Percentiles rank a stretch among this genome's conserved stretches.
Conservation (phyloP, 2,888 invertebrate species). For the Amiota minor region DNA sequence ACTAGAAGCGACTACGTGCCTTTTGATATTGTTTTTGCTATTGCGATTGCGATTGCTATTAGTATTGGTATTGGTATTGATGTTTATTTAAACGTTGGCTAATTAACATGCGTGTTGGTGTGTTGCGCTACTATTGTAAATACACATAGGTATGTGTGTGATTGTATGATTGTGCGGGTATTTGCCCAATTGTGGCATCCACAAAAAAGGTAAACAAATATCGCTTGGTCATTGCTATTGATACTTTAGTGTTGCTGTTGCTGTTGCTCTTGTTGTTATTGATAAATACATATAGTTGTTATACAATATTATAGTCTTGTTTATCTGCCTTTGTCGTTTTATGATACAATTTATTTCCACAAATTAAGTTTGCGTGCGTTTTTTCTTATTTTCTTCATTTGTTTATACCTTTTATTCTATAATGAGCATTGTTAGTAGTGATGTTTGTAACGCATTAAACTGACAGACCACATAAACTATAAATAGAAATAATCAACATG, state of each 20-base stretch:
- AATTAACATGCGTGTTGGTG: slow-evolving; percentile 7
- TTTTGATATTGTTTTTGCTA: not conserved
- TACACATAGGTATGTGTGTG: not conserved
- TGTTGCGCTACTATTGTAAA: too few relatives aligned
- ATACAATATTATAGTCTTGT: not conserved
- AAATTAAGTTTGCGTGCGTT: slow-evolving; percentile 1
- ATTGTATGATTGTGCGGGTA: not conserved
- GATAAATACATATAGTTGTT: not conserved
- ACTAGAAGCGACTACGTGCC: slow-evolving; percentile 2
- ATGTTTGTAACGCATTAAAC: too few relatives aligned
- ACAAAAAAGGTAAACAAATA: not conserved
- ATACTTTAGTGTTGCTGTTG: not conserved
- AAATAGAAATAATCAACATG: too few relatives aligned
- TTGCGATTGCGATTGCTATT: not conserved
- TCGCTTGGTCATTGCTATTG: too few relatives aligned
- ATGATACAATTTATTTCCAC: not conserved
- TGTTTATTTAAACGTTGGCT: slow-evolving; percentile 13
- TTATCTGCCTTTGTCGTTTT: not conserved
- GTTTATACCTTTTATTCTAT: too few relatives aligned
- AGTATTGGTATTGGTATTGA: not conserved
- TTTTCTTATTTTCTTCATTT: not conserved
- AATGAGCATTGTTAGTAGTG: too few relatives aligned
- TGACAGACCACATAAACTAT: too few relatives aligned
- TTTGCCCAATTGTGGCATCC: not conserved
- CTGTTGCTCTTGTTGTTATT: not conserved